Conservation (phyloP, 2,113 vertebrate genomes). For the Semnornis frantzii region DNA sequence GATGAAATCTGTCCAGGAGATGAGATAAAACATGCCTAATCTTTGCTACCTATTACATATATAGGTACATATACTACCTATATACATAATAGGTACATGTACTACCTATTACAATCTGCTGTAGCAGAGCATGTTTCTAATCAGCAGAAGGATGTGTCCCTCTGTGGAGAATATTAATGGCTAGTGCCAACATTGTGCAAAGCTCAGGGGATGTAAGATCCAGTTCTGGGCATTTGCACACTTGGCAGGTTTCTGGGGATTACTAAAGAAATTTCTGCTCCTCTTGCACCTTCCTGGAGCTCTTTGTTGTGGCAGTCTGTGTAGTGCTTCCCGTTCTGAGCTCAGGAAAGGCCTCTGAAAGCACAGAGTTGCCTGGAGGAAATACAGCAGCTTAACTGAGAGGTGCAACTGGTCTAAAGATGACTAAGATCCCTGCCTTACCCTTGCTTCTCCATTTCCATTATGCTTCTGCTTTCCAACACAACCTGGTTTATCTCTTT, state of each 20-base stretch:
- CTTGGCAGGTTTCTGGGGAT: not conserved
- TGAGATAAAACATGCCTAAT: not conserved
- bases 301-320: not conserved
- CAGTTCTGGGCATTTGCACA: not conserved
- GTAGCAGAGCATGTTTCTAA: not conserved
- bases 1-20: not conserved
- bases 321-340: not conserved
- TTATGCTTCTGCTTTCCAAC: not conserved
- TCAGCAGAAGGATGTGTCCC: not conserved
- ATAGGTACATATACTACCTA: too few relatives aligned
- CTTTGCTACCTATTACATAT: not conserved
- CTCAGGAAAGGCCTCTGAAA: not conserved
- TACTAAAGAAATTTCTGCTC: not conserved
- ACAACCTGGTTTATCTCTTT: not conserved
- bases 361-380: not conserved
- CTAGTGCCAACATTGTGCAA: accelerated
- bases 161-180: not conserved
- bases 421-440: not conserved
- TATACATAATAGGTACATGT: too few relatives aligned
- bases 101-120: too few relatives aligned
- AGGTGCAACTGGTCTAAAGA: not conserved
- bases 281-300: not conserved
- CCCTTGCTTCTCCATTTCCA: not conserved
- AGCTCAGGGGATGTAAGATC: not conserved
- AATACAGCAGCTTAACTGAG: not conserved